Conservation (phyloP, 2,797 vertebrate genomes). For the Sylvia borin region DNA sequence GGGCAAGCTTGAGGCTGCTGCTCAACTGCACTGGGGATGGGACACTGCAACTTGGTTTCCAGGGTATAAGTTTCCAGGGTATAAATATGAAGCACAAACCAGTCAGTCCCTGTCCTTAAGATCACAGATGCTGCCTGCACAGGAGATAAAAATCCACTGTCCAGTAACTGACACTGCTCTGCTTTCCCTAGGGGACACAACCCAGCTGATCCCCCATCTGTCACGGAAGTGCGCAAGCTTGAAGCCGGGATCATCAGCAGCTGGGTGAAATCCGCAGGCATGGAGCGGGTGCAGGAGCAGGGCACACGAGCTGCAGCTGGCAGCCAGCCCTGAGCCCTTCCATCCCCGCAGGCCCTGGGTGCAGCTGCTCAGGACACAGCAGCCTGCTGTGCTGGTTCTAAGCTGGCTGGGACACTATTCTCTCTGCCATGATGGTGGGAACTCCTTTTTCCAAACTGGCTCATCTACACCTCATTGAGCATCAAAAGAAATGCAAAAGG, state of each 20-base stretch:
- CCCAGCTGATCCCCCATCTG: conserved; percentile 81
- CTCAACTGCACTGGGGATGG: fast-evolving
- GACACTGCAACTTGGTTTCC: background rate
- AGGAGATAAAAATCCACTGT: background rate
- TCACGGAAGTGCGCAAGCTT: conserved; percentile 74
- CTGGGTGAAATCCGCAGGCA: conserved; percentile 79
- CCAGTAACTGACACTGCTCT: background rate
- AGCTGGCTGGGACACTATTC: fast-evolving
- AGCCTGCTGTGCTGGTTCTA: background rate
- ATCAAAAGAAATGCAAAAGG: background rate
- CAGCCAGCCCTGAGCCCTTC: background rate
- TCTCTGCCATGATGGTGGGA: background rate
- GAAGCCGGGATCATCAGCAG: conserved; percentile 81
- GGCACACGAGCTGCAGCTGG: fast-evolving
- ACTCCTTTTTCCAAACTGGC: background rate
- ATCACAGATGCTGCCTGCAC: background rate
- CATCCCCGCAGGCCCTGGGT: fast-evolving
- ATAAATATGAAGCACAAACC: background rate
- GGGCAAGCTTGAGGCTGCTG: background rate
- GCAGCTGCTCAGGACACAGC: background rate
- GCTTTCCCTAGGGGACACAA: conserved; percentile 78
- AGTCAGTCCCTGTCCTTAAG: background rate
- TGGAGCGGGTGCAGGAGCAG: fast-evolving
- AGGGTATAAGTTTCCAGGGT: background rate
- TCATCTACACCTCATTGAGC: background rate